phyloP scores from a whole-genome alignment of 2,888 invertebrate genomes.

The Malacosoma neustria region DNA sequence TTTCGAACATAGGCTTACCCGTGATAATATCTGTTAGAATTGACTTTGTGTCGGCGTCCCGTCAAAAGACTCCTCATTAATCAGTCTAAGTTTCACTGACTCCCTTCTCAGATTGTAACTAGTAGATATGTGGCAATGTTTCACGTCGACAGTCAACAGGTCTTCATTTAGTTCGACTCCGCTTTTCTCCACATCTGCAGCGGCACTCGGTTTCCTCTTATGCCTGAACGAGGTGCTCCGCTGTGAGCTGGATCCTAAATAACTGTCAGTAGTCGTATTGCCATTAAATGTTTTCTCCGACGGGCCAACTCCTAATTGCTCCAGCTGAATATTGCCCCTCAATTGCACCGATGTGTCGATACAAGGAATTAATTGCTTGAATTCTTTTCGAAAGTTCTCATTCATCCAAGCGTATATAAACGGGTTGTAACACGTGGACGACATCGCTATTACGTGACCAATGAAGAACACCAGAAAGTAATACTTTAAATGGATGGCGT shows the following conservation, averaged over 20 bases:
- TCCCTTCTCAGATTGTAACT: conserved; percentile 63
- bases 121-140: conserved; percentile 66
- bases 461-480: conserved; percentile 93
- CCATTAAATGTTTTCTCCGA: conserved; percentile 83
- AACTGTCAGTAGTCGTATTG: conserved; percentile 81
- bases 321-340: conserved; percentile 55
- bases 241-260: conserved; percentile 73
- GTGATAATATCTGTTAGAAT: conserved; percentile 61
- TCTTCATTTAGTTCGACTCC: conserved; percentile 67
- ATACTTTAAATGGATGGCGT: conserved; percentile 84
- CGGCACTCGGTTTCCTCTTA: conserved; percentile 74
- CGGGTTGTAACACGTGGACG: conserved; percentile 97
- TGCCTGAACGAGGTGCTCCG: conserved; percentile 67
- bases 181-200: conserved; percentile 75
- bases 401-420: conserved; percentile 98
- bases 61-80: conserved; percentile 67
- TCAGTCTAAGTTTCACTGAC: conserved; percentile 60
- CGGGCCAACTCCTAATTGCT: conserved; percentile 73
- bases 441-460: conserved; percentile 94
- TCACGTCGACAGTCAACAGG: conserved; percentile 56
- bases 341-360: conserved; percentile 68
- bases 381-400: conserved; percentile 95
- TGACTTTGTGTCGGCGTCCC: conserved; percentile 57
- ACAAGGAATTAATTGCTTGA: conserved; percentile 84
- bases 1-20: conserved; percentile 35